Evolutionary conservation across 1,140 invertebrate species (phyloP).

Genomic region (Zaprionus africanus): DNA sequence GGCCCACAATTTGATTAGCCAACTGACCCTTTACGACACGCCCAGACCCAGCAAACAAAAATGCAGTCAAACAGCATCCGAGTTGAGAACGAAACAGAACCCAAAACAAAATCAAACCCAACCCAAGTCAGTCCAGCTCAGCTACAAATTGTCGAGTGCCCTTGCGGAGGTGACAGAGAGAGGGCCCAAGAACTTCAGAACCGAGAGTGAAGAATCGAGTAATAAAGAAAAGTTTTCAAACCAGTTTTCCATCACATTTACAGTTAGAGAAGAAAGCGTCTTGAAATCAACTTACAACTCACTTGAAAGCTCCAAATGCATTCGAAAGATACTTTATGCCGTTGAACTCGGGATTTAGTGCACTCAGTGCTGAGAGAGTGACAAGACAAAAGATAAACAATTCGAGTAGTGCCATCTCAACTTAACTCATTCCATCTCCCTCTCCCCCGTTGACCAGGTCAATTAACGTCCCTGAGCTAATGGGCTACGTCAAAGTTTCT

Average conservation of each 20-base stretch:
- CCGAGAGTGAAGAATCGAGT: conserved; percentile 1
- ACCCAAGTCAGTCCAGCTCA: conserved; percentile 4
- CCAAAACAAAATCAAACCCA: too few relatives aligned
- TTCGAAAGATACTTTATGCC: conserved; percentile 38
- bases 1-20: conserved; percentile 61
- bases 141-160: conserved; percentile 46
- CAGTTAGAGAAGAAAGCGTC: conserved; percentile 59
- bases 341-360: conserved; percentile 29
- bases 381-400: neutral
- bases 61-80: conserved; percentile 72
- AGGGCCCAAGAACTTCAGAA: neutral
- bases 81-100: conserved; percentile 35
- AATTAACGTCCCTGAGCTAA: conserved; percentile 38
- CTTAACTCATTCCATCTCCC: neutral
- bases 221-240: conserved; percentile 52
- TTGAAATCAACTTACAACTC: conserved; percentile 26
- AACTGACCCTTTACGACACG: conserved; percentile 43
- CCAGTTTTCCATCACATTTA: conserved; percentile 64
- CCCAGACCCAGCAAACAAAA: conserved; percentile 35
- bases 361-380: neutral
- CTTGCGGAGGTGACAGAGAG: conserved; percentile 38
- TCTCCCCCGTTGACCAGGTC: conserved; percentile 13
- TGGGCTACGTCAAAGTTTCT: conserved; percentile 12
- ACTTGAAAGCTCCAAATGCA: conserved; percentile 44
- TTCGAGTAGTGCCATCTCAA: neutral